Evolutionary conservation across 2,888 invertebrate species (phyloP).

Genomic region (Heliconius erato): DNA sequence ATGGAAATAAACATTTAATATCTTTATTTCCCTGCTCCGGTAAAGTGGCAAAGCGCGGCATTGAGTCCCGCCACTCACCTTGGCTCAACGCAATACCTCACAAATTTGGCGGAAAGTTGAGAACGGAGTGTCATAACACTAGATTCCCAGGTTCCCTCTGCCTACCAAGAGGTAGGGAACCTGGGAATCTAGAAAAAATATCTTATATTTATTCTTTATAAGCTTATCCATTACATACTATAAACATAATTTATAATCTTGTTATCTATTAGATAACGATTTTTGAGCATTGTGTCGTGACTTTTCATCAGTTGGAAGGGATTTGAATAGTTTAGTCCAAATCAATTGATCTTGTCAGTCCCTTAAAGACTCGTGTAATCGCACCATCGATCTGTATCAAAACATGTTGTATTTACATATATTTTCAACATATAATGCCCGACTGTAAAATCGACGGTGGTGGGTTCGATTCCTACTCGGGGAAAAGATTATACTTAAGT

Average conservation of each 20-base stretch:
- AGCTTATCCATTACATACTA: background rate
- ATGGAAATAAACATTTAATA: too few relatives aligned
- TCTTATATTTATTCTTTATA: too few relatives aligned
- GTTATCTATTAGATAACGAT: background rate
- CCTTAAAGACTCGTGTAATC: background rate
- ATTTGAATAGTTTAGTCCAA: conserved; percentile 40
- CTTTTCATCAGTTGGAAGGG: conserved; percentile 36
- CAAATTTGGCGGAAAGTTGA: too few relatives aligned
- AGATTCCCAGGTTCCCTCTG: too few relatives aligned
- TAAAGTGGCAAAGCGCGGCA: too few relatives aligned
- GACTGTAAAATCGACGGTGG: background rate
- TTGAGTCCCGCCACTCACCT: too few relatives aligned
- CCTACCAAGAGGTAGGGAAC: too few relatives aligned
- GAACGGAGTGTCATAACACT: too few relatives aligned
- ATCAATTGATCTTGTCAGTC: conserved; percentile 22
- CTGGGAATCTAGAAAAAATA: too few relatives aligned
- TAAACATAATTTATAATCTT: background rate
- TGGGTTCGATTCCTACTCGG: background rate
- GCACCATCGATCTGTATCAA: background rate
- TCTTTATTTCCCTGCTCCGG: too few relatives aligned
- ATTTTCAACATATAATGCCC: background rate
- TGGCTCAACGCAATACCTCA: too few relatives aligned
- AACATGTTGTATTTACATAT: background rate
- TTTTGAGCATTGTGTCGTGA: conserved; percentile 15
- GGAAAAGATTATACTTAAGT: background rate